Evolutionary conservation across 2,888 invertebrate species (phyloP), one percentile per base, ranked within the genome.

Genomic region (Barypeithes pellucidus): DNA sequence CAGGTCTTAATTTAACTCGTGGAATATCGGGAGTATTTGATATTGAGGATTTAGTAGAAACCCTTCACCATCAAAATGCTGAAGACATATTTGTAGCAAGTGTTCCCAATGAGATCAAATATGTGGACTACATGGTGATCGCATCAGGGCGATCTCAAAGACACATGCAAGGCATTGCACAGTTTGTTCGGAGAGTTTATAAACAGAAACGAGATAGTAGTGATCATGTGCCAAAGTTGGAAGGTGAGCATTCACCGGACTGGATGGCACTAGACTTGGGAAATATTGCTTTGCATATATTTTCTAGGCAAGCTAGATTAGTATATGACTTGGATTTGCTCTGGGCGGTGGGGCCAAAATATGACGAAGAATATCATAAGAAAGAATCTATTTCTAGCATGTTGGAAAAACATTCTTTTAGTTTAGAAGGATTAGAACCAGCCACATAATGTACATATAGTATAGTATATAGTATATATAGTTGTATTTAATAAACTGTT

Each of bases 261-360:
- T 98, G 97, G 97, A 90, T 95, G 85, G 96, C 96, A 18, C 82
- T 98, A 83, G 97, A 98, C 88, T 88, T 97, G 87, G 96, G 96
- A 94, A 98, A 97, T 83, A 97, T 98, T 80, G 94, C 94, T 3
- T 86, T 98, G 36, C 98, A 98, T 82, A 90, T 98, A 78, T 95
- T 98, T 85, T 91, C 93, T 33, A 88, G 89, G 11, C 88, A 91
- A 77, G 89, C 90, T 0, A 88, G 98, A 78, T 85, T 88, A 76
- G 82, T 87, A 5, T 97, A 96, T 85, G 97, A 98, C 86, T 88
- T 98, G 76, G 98, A 98, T 85, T 93, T 93, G 0, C 86, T 98
- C 39, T 98, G 98, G 98, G 89, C 94, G 43, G 91, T 97, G 16
- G 98, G 98, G 1, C 86, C 91, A 0, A 89, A 94, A 81, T 95